Base-by-base conservation (phyloP, 1,140 invertebrate species). In the Caerostris darwini region DNA sequence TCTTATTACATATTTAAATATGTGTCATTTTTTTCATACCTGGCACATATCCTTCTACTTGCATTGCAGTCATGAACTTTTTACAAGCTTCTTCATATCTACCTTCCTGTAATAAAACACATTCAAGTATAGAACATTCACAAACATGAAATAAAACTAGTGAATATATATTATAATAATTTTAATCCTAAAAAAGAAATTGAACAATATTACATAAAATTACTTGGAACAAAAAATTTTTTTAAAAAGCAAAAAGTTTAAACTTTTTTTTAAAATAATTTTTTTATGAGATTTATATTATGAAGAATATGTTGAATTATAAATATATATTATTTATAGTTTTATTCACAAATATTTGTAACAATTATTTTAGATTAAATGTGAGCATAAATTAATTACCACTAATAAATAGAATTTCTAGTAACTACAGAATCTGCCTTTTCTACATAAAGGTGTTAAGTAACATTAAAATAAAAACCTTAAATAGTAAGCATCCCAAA, bases 401-500 rank as follows among this genome's bases (percentile, higher is more conserved):
- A 67, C 6, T 17, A 67, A 67, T 17, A 67, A 12, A n/a, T 67
- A 17, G n/a, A 67, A 17, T 34, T 19, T 19, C 6, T 50, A 53
- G n/a, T 50, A 54, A 3, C 1, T 12, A 53, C 53, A 81, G 12
- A 7, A 64, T 64, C 61, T 8, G 17, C 8, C 8, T 64, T 64
- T 64, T 8, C 17, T 17, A 64, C 34, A 34, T 34, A 64, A 8
- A 17, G 17, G 61, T 64, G 61, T 64, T 64, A 64, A 10, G 3
- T 64, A 64, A 4, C 64, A 14, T 14, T 67, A 67, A 67, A 67
- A 67, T 67, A 14, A 67, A 67, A 67, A 98, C 98, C 96, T 99
- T 99, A 95, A 98, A 99, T 0, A 99, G 96, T 3, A 99, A 96
- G 96, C 99, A 99, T 5, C 98, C 99, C 89, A 99, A 97, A 96